Evolutionary conservation across 2,797 vertebrate genomes (phyloP), one percentile per base, ranked within the genome.

Genomic region (Dicrostonyx torquatus): DNA sequence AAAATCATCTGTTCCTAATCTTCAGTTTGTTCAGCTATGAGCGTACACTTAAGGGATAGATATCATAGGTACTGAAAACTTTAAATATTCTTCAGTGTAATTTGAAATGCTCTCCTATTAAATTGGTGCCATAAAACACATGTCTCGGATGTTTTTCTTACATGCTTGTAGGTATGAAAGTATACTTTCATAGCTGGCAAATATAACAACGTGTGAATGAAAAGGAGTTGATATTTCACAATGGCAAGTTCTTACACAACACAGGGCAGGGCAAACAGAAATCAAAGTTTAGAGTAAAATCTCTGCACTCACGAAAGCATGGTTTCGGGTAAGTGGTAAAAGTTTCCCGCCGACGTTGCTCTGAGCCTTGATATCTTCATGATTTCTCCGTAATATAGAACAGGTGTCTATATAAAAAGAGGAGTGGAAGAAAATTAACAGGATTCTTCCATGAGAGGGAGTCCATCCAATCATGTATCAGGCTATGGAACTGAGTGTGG

Each of bases 1-100:
- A 92, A 95, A 96, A 98, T 91, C 90, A 97, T 88, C 96, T 98
- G 93, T 90, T 97, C 5, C 66, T 80, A 64, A 62, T 68, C 29
- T 87, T 62, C 62, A 29, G 8, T 87, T 73, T 88, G 72, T 45
- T 85, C 64, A 79, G 20, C 31, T 85, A 8, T 84, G 55, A 87
- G 50, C 17, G 6, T 43, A 76, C 66, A 45, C 50, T 80, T 88
- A 18, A n/a, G 13, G 48, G 50, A 24, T 31, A 90, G 55, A 60
- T 80, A 85, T 73, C 66, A 15, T 84, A 50, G 83, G 70, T n/a
- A 88, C 40, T 93, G 0, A 90, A 88, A 88, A 66, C 78, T 68
- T 75, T 20, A 92, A 72, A 45, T 73, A 50, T 85, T 53, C 15
- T 53, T 87, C 68, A 75, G 17, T 55, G 55, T 82, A 93, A 93